Conservation (phyloP, 2,113 vertebrate species). For the Cyprinodon variegatus region DNA sequence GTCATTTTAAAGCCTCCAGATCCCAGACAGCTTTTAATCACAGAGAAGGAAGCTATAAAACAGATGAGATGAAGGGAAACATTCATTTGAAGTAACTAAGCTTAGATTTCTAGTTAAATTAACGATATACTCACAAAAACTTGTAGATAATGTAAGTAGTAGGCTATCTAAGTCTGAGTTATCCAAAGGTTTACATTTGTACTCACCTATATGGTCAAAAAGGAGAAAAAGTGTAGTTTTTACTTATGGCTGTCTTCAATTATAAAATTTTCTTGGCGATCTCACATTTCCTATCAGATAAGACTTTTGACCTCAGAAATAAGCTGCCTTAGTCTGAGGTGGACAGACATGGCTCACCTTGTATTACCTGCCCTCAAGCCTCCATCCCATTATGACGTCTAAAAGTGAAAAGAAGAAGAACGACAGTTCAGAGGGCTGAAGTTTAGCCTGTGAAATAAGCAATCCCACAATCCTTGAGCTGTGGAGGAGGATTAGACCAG, state of each 20-base stretch:
- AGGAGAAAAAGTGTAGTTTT: not conserved
- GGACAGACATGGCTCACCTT: constrained; percentile 1
- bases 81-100: not conserved
- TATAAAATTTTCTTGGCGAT: not conserved
- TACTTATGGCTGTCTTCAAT: not conserved
- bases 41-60: not conserved
- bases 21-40: not conserved
- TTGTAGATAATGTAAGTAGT: not conserved
- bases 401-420: not conserved
- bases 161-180: not conserved
- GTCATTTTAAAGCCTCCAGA: not conserved
- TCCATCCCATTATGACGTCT: not conserved
- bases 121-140: not conserved
- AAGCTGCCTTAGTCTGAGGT: not conserved
- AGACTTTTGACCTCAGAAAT: not conserved
- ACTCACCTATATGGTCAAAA: not conserved
- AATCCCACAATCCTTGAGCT: constrained; percentile 42
- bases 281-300: not conserved
- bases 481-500: constrained; percentile 58
- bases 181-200: not conserved
- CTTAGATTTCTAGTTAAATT: not conserved
- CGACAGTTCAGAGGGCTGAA: constrained; percentile 27
- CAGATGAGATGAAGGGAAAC: not conserved
- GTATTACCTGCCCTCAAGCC: constrained; percentile 7
- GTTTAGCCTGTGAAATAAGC: constrained; percentile 58